Conservation (phyloP, 2,888 invertebrate genomes). For the Agrypnus murinus region DNA sequence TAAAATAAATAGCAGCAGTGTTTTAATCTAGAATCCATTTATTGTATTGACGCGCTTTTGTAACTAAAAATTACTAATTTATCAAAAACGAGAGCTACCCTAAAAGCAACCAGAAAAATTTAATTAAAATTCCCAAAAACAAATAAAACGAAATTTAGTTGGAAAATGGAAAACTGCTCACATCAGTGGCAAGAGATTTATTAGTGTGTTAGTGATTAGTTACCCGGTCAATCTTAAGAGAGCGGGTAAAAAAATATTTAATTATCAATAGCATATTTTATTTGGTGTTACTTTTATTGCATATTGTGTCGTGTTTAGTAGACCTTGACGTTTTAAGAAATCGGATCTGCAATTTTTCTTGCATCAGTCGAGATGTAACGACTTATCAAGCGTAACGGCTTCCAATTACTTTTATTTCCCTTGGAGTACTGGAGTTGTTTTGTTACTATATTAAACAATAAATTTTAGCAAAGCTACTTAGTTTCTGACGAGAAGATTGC, state of each 20-base stretch:
- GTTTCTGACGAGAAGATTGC: conserved; percentile 22
- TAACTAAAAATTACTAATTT: no score
- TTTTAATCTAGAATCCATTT: not conserved
- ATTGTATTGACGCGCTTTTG: not conserved
- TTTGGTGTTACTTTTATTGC: conserved; percentile 17
- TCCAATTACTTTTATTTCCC: conserved; percentile 24
- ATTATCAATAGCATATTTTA: not conserved
- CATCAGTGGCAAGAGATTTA: not conserved
- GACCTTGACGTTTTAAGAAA: conserved; percentile 21
- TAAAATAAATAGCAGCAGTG: no score
- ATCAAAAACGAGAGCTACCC: no score
- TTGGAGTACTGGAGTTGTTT: not conserved
- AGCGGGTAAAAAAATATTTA: not conserved
- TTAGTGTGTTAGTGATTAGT: not conserved
- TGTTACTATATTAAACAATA: conserved; percentile 26
- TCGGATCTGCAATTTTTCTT: conserved; percentile 18
- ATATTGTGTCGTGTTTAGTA: conserved; percentile 28
- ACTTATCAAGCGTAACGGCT: conserved; percentile 17
- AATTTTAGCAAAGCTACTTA: conserved; percentile 23
- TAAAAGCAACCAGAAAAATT: no score
- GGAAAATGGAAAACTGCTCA: not conserved
- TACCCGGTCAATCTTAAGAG: not conserved
- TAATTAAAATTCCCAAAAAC: not conserved
- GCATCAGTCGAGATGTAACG: conserved; percentile 23
- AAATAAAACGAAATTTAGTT: conserved; percentile 4